Percentiles rank a stretch among this genome's conserved stretches.
Conservation (phyloP, 2,888 invertebrate genomes). For the Clitarchus hookeri region DNA sequence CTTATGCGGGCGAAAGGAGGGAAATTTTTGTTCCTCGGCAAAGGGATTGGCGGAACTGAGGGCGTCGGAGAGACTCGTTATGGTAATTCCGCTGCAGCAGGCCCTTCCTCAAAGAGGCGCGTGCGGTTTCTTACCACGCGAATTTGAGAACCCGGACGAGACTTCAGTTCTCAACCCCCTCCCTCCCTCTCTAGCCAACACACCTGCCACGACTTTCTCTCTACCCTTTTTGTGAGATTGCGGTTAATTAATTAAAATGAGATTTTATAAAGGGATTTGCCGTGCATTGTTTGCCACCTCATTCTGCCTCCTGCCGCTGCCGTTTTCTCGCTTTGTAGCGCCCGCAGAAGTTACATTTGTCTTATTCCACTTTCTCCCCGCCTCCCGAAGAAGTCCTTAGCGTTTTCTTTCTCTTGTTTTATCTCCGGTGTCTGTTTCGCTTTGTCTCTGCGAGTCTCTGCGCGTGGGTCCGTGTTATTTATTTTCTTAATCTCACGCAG, state of each 20-base stretch:
- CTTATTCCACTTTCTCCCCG: not conserved
- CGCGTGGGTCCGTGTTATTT: not conserved
- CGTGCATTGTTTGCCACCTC: not conserved
- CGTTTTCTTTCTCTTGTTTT: not conserved
- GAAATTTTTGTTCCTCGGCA: not conserved
- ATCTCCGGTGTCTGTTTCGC: not conserved
- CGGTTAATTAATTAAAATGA: slow-evolving; percentile 14
- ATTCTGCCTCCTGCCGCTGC: not conserved
- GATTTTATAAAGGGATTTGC: slow-evolving; percentile 4
- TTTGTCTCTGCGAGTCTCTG: not conserved
- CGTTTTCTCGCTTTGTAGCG: not conserved
- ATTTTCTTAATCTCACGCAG: not conserved
- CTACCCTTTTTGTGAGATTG: not conserved
- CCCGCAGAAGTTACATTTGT: not conserved
- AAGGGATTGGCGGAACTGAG: not conserved
- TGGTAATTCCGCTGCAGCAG: not conserved
- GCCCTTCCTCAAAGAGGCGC: not conserved
- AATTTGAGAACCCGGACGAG: not conserved
- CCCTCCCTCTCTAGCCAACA: too few relatives aligned
- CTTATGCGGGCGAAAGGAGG: not conserved
- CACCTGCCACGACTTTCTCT: too few relatives aligned
- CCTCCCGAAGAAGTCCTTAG: not conserved
- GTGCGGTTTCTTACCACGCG: not conserved
- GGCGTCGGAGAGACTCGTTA: not conserved
- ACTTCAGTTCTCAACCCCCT: too few relatives aligned